Conservation (phyloP, 2,888 invertebrate genomes). For the Mechanitis mazaeus region DNA sequence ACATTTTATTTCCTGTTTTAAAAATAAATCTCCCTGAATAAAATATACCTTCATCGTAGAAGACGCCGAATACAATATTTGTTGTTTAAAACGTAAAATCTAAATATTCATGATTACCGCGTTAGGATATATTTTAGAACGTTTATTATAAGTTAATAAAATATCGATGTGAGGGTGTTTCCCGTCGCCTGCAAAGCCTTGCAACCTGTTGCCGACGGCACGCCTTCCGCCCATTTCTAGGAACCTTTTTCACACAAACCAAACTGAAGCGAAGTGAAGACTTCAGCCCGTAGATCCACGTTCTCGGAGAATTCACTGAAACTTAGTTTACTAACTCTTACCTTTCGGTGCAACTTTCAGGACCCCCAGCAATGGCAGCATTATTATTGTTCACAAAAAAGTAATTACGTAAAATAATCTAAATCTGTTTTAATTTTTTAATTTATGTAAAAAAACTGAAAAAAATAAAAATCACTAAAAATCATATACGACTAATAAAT, state of each 20-base stretch:
- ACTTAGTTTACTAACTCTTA: constrained; percentile 35
- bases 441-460: constrained; percentile 40
- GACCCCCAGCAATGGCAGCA: constrained; percentile 24
- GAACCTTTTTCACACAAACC: constrained; percentile 26
- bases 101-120: background rate
- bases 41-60: too few species aligned
- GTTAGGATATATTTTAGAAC: constrained; percentile 49
- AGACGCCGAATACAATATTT: too few species aligned
- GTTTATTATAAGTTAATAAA: constrained; percentile 67
- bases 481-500: constrained; percentile 43
- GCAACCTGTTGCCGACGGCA: constrained; percentile 73
- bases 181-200: constrained; percentile 44
- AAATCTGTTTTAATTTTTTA: constrained; percentile 34
- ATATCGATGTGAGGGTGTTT: constrained; percentile 46
- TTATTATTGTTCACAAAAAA: constrained; percentile 52
- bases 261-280: constrained; percentile 15
- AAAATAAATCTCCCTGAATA: too few species aligned
- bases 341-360: constrained; percentile 27
- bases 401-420: constrained; percentile 50
- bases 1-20: too few species aligned
- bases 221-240: constrained; percentile 72
- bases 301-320: constrained; percentile 19
- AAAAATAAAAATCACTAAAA: constrained; percentile 50
- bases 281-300: constrained; percentile 10
- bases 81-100: background rate